Evolutionary conservation across 2,113 vertebrate species (phyloP), one percentile per base, ranked within the genome.

Genomic region (Miniopterus natalensis): DNA sequence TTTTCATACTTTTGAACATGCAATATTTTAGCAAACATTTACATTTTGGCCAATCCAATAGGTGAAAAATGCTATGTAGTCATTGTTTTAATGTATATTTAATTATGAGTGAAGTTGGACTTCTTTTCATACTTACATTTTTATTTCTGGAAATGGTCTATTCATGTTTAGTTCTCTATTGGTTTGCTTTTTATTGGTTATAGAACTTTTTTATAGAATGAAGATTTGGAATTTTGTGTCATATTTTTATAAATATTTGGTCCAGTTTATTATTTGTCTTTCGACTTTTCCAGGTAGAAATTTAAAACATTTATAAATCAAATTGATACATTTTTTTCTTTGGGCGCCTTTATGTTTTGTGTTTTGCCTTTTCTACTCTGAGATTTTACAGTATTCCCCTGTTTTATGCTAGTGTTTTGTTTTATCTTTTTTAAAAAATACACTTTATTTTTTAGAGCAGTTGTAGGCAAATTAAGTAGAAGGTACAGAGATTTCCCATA

Each of bases 271-370:
- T 57, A 55, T 80, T 92, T 65, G 42, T 65, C 49, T 92, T 92
- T 92, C n/a, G 13, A n/a, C 27, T 55, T 93, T 93, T 55, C 27
- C 66, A 74, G 63, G 47, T 18, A 53, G 27, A 93, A 81, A 81
- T 80, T 80, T 51, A 73, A 81, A 88, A 81, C 20, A n/a, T 29
- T 65, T 55, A 45, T 75, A n/a, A 75, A 49, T 71, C 88, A 47
- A 71, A 75, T 75, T 75, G 45, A 66, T 13, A 84, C 47, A 36
- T 59, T 73, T 68, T 53, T 80, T 51, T 5, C 57, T 92, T 68
- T 57, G 91, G 45, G 55, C 21, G 11, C 29, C 36, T 81, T 88
- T 55, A 42, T 53, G 45, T 71, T 68, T 92, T 78, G 45, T 40
- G 14, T 53, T 27, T 49, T 80, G 77, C 18, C 55, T 88, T 94